Conservation (phyloP, 2,888 invertebrate species). For the Noctua fimbriata region DNA sequence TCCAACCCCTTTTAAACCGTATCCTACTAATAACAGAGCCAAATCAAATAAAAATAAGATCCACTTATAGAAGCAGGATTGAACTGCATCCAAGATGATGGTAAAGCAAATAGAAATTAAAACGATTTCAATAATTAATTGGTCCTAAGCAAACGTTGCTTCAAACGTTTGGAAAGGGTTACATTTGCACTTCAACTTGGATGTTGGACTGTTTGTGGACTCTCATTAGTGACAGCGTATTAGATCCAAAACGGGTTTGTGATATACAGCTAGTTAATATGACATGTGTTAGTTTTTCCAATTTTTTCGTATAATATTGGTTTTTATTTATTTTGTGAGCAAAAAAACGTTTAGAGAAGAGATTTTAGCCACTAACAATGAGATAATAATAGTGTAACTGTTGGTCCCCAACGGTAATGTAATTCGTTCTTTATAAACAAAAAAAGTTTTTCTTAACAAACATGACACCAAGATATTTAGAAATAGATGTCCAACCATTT, state of each 20-base stretch:
- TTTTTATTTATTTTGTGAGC: background rate
- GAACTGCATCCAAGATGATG: constrained; percentile 46
- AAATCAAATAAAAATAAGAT: constrained; percentile 38
- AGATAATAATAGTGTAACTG: background rate
- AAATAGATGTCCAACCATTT: background rate
- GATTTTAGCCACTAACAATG: background rate
- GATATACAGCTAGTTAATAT: background rate
- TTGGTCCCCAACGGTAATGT: background rate
- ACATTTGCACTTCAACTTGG: constrained; percentile 69
- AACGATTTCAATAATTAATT: constrained; percentile 71
- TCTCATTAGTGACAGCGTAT: constrained; percentile 30
- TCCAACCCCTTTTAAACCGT: background rate
- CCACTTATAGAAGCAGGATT: constrained; percentile 17
- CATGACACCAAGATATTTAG: background rate
- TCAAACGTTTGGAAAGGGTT: constrained; percentile 67
- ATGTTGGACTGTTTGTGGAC: constrained; percentile 39
- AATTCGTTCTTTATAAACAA: background rate
- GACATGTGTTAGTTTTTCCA: background rate
- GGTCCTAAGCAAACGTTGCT: constrained; percentile 68
- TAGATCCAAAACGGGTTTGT: constrained; percentile 11
- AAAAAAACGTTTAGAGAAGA: rapidly evolving
- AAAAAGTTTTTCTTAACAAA: background rate
- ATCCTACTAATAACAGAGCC: constrained; percentile 6
- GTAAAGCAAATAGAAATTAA: constrained; percentile 60
- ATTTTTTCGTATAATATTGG: no score